phyloP scores from a whole-genome alignment of 2,888 invertebrate species.

The Esperia sulphurella region DNA sequence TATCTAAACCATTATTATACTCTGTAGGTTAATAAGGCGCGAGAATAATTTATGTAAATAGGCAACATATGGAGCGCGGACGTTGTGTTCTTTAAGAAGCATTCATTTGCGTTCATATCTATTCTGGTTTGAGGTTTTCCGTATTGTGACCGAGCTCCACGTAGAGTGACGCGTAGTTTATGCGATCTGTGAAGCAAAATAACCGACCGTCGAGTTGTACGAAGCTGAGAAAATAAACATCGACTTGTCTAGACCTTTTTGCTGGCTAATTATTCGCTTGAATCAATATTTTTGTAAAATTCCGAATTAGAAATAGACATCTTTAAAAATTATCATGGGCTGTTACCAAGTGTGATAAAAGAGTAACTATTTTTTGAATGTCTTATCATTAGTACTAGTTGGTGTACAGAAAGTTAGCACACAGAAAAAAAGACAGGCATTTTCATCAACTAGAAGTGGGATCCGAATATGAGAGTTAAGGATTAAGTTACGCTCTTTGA shows the following conservation, averaged over 20 bases:
- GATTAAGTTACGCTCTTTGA: not conserved
- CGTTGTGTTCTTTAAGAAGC: not conserved
- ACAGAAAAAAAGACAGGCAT: not conserved
- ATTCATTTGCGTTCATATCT: conserved; percentile 19
- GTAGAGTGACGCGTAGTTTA: conserved; percentile 49
- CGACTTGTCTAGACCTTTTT: conserved; percentile 26
- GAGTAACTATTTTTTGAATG: no score
- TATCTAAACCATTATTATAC: conserved; percentile 4
- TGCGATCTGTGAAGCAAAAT: conserved; percentile 42
- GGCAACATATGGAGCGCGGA: not conserved
- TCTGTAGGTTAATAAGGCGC: conserved; percentile 5
- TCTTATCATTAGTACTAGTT: no score
- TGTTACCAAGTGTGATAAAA: no score
- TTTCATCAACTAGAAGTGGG: not conserved
- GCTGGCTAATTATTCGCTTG: conserved; percentile 25
- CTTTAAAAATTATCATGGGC: no score
- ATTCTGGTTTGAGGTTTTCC: conserved; percentile 46
- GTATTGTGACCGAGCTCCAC: conserved; percentile 51
- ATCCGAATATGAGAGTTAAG: not conserved
- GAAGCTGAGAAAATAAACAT: conserved; percentile 54
- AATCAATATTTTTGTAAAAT: not conserved
- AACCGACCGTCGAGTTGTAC: conserved; percentile 38
- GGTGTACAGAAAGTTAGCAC: no score
- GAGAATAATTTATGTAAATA: conserved; percentile 16
- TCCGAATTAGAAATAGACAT: no score